Evolutionary conservation across 2,113 vertebrate species (phyloP).

Genomic region (Propithecus coquereli): DNA sequence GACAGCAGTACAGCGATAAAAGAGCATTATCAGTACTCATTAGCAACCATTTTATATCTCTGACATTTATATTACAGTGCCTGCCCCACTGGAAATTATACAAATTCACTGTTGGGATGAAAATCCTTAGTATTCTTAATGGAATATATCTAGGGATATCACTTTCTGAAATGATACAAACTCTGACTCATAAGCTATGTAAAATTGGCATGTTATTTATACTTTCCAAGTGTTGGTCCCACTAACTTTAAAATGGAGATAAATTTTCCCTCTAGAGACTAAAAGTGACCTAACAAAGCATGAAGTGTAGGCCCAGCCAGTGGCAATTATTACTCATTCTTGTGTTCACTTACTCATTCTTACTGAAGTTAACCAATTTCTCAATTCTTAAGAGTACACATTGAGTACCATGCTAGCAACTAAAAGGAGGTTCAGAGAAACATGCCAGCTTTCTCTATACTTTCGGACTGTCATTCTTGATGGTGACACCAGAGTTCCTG

Average conservation of each 20-base stretch:
- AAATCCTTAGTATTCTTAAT: background rate
- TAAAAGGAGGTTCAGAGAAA: background rate
- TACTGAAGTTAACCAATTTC: background rate
- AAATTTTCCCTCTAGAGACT: background rate
- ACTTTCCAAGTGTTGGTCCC: background rate
- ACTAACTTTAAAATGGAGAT: background rate
- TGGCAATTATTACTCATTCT: background rate
- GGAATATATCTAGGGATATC: background rate
- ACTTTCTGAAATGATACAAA: background rate
- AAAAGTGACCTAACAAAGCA: background rate
- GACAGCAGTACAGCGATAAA: accelerated
- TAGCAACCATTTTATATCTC: background rate
- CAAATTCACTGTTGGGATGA: background rate
- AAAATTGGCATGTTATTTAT: background rate
- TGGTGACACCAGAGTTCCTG: background rate
- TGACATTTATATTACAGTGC: background rate
- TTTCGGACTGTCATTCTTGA: background rate
- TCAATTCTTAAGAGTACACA: accelerated
- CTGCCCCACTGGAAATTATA: background rate
- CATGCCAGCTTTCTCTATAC: background rate
- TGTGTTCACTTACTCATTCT: background rate
- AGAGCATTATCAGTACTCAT: background rate
- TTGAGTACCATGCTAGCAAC: background rate
- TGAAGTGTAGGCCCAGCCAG: no score
- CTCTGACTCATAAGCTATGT: background rate